Evolutionary conservation across 2,888 invertebrate species (phyloP).

Genomic region (Tortrix viridana): DNA sequence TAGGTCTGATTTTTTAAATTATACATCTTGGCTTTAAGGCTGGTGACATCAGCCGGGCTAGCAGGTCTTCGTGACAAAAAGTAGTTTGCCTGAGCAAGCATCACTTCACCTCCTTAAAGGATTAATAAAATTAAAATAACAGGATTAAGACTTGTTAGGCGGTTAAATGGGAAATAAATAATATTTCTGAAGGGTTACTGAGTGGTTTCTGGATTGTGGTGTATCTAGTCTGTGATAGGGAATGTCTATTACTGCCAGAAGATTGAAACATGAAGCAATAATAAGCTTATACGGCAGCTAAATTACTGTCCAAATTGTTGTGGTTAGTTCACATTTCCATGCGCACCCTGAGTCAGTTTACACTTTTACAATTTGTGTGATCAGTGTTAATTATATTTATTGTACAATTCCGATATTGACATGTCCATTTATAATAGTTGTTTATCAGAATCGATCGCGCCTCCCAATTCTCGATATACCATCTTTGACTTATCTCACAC

Average conservation of each 20-base stretch:
- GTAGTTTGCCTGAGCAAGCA: neutral
- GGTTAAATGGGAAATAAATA: conserved; percentile 23
- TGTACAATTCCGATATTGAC: conserved; percentile 2
- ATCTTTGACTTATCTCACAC: too few species aligned
- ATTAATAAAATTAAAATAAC: conserved; percentile 11
- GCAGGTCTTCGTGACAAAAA: neutral
- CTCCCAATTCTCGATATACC: neutral
- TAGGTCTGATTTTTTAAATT: conserved; percentile 54
- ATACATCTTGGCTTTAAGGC: conserved; percentile 4
- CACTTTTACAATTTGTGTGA: neutral
- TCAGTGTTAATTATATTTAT: neutral
- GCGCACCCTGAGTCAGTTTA: neutral
- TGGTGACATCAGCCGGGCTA: too few species aligned
- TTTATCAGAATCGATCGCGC: neutral
- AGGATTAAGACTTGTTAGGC: conserved; percentile 15
- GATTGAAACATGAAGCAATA: conserved; percentile 33
- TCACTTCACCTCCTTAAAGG: conserved; percentile 14
- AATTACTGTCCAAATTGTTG: neutral
- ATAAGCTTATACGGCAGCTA: conserved; percentile 12
- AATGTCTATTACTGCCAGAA: conserved; percentile 53
- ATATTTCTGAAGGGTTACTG: conserved; percentile 37
- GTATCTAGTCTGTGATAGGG: conserved; percentile 76
- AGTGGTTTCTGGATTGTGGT: conserved; percentile 45
- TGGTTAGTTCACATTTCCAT: neutral
- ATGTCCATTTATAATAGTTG: conserved; percentile 7